Percentiles rank a stretch among this genome's conserved stretches.
phyloP scores from a whole-genome alignment of 2,797 vertebrate genomes.

The Ispidina picta region DNA sequence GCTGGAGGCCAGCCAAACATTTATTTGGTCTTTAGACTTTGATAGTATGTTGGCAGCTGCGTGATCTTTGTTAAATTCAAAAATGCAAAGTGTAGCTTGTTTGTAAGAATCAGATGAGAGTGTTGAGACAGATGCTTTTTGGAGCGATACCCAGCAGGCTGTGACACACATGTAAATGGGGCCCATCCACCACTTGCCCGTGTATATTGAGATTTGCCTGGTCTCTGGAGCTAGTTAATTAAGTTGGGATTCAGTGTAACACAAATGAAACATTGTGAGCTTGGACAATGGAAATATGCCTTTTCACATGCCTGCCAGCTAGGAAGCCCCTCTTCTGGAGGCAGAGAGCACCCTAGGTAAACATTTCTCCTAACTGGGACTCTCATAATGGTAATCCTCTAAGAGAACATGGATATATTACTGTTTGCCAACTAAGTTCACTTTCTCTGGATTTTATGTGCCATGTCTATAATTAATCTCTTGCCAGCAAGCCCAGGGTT shows the following conservation, averaged over 20 bases:
- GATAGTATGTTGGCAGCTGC: conserved; percentile 68
- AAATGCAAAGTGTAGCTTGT: conserved; percentile 67
- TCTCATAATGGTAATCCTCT: conserved; percentile 1
- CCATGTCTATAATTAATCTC: background rate
- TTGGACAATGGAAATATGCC: conserved; percentile 4
- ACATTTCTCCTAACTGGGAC: background rate
- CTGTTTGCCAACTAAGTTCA: background rate
- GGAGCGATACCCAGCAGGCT: background rate
- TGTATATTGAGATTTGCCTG: conserved; percentile 42
- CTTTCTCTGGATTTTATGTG: background rate
- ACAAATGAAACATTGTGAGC: conserved; percentile 60
- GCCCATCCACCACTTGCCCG: background rate
- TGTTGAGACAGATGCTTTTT: conserved; percentile 61
- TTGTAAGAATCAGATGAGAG: conserved; percentile 64
- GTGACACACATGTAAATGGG: conserved; percentile 52
- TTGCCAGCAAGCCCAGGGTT: background rate
- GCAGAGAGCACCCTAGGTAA: background rate
- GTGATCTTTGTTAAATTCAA: conserved; percentile 70
- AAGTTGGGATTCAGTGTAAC: conserved; percentile 62
- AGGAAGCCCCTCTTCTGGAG: background rate
- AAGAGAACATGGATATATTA: background rate
- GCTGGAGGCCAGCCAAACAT: conserved; percentile 64
- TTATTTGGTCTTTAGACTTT: conserved; percentile 72
- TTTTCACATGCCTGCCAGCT: background rate
- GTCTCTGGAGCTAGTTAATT: conserved; percentile 63